These are phyloP conservation scores for Rhopalosiphum padi DNA, from an alignment of 1,140 invertebrate genomes.

Conservation along the genomic window DNA sequence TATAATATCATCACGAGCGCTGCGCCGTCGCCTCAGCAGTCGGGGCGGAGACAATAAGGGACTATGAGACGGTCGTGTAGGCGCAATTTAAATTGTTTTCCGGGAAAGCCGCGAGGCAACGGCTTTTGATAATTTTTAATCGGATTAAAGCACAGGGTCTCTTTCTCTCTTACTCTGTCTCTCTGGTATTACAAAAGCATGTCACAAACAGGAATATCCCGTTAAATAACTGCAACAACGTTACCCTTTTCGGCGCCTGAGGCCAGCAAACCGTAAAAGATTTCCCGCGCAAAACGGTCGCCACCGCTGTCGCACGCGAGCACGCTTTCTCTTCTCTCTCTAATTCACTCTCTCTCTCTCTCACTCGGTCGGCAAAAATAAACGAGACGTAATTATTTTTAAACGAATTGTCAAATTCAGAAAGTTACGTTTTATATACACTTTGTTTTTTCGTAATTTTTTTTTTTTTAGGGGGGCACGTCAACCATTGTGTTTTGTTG, in stretches of 20 bases:
- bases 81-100: slow-evolving; percentile 52
- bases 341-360: neutral
- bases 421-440: slow-evolving; percentile 36
- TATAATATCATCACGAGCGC: neutral
- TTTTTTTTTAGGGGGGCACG: neutral
- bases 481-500: neutral
- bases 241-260: slow-evolving; percentile 53
- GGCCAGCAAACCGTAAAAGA: slow-evolving; percentile 56
- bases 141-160: slow-evolving; percentile 45
- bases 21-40: neutral
- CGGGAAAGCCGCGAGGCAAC: slow-evolving; percentile 36
- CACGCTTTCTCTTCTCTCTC: neutral
- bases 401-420: slow-evolving; percentile 58
- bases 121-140: slow-evolving; percentile 57
- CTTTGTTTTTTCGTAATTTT: slow-evolving; percentile 16
- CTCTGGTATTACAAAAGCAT: slow-evolving; percentile 46
- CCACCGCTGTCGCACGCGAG: slow-evolving; percentile 18
- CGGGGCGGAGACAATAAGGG: neutral
- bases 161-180: neutral
- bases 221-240: slow-evolving; percentile 57
- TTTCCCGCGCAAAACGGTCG: slow-evolving; percentile 46
- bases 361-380: slow-evolving; percentile 36
- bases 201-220: slow-evolving; percentile 56
- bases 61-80: slow-evolving; percentile 6
- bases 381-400: slow-evolving; percentile 58